phyloP scores from a whole-genome alignment of 1,140 invertebrate genomes.

The Cotesia chilonis region DNA sequence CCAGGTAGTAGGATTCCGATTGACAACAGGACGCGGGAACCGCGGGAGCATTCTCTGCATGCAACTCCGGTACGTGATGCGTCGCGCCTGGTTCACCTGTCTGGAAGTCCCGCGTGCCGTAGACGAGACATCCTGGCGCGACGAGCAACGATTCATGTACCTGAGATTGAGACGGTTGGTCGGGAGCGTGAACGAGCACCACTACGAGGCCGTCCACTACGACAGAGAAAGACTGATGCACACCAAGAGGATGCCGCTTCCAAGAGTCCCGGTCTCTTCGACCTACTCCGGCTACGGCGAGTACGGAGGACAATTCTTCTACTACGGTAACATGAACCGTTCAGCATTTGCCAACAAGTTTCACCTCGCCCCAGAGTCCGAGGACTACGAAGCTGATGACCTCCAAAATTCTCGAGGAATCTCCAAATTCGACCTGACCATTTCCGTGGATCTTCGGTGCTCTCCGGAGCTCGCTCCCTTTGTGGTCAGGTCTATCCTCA shows the following conservation, averaged over 20 bases:
- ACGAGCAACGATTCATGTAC: conserved; percentile 62
- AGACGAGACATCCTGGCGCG: conserved; percentile 55
- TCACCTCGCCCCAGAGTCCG: conserved; percentile 30
- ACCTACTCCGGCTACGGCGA: conserved; percentile 62
- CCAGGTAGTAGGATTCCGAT: conserved; percentile 47
- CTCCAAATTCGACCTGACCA: conserved; percentile 49
- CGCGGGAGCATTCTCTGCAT: conserved; percentile 47
- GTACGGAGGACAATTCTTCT: conserved; percentile 58
- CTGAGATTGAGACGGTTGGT: conserved; percentile 57
- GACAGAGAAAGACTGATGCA: conserved; percentile 47
- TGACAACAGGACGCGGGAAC: conserved; percentile 41
- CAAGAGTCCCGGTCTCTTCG: conserved; percentile 47
- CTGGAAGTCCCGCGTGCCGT: conserved; percentile 45
- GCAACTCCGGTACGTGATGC: conserved; percentile 57
- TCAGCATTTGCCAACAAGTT: conserved; percentile 57
- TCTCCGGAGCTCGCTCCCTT: conserved; percentile 59
- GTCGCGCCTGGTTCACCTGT: conserved; percentile 61
- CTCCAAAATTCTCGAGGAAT: conserved; percentile 29
- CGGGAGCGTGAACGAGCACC: conserved; percentile 54
- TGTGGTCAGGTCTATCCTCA: conserved; percentile 45
- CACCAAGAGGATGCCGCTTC: conserved; percentile 17
- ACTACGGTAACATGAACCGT: conserved; percentile 63
- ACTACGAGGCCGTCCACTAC: conserved; percentile 52
- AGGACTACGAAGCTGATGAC: conserved; percentile 30
- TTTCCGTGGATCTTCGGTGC: conserved; percentile 55